A percentile compares a stretch with the other conserved stretches of the same genome.
Conservation (phyloP, 1,140 invertebrate genomes). For the Ips nitidus region DNA sequence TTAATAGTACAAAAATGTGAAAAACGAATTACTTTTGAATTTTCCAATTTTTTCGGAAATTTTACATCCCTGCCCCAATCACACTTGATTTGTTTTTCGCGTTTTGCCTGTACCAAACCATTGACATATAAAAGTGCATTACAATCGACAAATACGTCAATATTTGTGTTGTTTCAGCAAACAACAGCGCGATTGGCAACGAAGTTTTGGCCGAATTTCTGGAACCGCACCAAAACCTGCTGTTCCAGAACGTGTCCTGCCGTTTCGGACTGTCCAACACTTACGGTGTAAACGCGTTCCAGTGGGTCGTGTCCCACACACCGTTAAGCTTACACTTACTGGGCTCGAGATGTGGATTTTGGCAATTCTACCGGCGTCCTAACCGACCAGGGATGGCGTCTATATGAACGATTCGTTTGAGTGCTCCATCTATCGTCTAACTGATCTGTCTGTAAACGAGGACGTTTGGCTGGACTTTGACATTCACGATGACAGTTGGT, state of each 20-base stretch:
- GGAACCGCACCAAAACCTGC: slow-evolving; percentile 33
- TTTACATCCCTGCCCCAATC: no score
- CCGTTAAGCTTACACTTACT: slow-evolving; percentile 33
- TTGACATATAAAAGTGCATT: no score
- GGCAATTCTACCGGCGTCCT: slow-evolving; percentile 16
- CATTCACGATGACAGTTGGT: neutral
- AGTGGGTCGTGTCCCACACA: slow-evolving; percentile 22
- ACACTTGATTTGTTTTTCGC: no score
- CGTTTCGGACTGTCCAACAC: slow-evolving; percentile 27
- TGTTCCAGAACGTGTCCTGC: slow-evolving; percentile 23
- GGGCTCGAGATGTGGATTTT: slow-evolving; percentile 21
- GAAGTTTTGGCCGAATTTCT: slow-evolving; percentile 21
- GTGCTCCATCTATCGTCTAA: slow-evolving; percentile 20
- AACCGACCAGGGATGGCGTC: slow-evolving; percentile 29
- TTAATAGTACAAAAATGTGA: no score
- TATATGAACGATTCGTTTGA: slow-evolving; percentile 10
- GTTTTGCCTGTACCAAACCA: no score
- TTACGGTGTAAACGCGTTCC: neutral
- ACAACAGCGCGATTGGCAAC: neutral
- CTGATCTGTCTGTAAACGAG: neutral
- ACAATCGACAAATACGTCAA: no score
- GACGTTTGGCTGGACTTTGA: slow-evolving; percentile 1
- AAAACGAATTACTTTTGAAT: no score
- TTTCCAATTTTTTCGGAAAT: no score
- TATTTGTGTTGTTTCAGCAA: no score